Evolutionary conservation across 64 coral and sea anemone species (phyloP).

Genomic region (Dendronephthya gigantea): DNA sequence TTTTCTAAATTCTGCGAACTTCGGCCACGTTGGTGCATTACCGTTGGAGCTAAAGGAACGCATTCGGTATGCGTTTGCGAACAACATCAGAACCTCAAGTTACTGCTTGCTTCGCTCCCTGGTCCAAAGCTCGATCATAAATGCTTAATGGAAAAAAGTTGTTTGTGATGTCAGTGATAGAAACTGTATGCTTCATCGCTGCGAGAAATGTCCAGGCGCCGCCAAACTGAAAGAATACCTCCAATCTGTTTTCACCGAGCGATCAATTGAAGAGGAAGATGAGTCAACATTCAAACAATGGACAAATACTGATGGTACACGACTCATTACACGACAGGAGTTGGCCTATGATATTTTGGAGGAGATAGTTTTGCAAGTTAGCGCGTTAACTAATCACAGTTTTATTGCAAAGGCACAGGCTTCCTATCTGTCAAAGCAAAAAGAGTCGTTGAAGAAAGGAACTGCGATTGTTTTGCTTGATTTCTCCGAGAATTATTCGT

Average conservation of each 20-base stretch:
- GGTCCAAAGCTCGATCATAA: background rate
- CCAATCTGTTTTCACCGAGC: background rate
- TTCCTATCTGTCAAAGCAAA: conserved; percentile 2
- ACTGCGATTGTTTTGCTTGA: conserved; percentile 21
- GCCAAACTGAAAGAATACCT: background rate
- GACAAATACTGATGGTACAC: background rate
- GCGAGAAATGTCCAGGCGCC: background rate
- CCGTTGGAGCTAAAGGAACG: background rate
- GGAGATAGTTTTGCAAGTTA: no score
- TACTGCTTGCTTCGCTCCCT: background rate
- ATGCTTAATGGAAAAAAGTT: background rate
- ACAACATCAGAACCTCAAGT: background rate
- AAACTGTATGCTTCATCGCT: background rate
- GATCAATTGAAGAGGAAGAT: background rate
- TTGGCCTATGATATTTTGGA: background rate
- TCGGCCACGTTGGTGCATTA: background rate
- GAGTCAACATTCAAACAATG: background rate
- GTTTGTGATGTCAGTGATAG: background rate
- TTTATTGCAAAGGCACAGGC: conserved; percentile 20
- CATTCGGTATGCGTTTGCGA: no score
- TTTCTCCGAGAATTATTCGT: conserved; percentile 28
- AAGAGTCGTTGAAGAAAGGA: background rate
- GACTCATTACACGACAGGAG: background rate
- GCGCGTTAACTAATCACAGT: background rate
- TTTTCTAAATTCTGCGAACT: background rate